These are phyloP conservation scores for Drosophila pectinifera DNA, from an alignment of 1,140 invertebrate genomes.

Conservation along the genomic window DNA sequence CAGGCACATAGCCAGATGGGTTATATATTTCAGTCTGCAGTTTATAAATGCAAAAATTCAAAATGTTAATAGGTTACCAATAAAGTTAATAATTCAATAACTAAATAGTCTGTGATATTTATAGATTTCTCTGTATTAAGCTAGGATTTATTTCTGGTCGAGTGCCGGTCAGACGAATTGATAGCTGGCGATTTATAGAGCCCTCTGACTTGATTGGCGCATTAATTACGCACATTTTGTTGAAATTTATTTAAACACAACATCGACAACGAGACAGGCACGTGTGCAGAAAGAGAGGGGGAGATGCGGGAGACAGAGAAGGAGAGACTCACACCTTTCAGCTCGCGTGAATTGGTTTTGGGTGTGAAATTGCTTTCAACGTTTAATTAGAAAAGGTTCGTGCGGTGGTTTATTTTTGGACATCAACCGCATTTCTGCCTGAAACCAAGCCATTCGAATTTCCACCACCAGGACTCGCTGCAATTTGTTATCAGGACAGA, in stretches of 20 bases:
- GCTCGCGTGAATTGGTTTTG: slow-evolving; percentile 34
- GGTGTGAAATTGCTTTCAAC: slow-evolving; percentile 58
- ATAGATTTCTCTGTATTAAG: neutral
- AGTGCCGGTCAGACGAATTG: slow-evolving; percentile 13
- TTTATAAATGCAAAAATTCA: neutral
- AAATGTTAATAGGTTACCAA: too few relatives aligned
- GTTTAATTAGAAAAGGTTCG: slow-evolving; percentile 74
- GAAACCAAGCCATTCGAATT: slow-evolving; percentile 17
- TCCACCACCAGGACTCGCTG: slow-evolving; percentile 13
- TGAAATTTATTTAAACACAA: slow-evolving; percentile 74
- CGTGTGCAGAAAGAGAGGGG: neutral
- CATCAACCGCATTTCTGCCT: slow-evolving; percentile 29
- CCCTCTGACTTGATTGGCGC: slow-evolving; percentile 40
- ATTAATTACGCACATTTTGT: slow-evolving; percentile 76
- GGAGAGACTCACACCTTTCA: slow-evolving; percentile 5
- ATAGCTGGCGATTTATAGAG: slow-evolving; percentile 59
- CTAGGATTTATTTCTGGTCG: neutral
- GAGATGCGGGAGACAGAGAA: too few relatives aligned
- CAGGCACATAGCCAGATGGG: too few relatives aligned
- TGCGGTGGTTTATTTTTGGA: slow-evolving; percentile 56
- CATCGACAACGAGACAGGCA: slow-evolving; percentile 19
- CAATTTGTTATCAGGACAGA: slow-evolving; percentile 55
- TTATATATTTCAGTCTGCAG: too few relatives aligned
- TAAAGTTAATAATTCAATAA: neutral
- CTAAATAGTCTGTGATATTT: neutral